phyloP scores from a whole-genome alignment of 2,797 vertebrate genomes.

The Phyllotis vaccarum region DNA sequence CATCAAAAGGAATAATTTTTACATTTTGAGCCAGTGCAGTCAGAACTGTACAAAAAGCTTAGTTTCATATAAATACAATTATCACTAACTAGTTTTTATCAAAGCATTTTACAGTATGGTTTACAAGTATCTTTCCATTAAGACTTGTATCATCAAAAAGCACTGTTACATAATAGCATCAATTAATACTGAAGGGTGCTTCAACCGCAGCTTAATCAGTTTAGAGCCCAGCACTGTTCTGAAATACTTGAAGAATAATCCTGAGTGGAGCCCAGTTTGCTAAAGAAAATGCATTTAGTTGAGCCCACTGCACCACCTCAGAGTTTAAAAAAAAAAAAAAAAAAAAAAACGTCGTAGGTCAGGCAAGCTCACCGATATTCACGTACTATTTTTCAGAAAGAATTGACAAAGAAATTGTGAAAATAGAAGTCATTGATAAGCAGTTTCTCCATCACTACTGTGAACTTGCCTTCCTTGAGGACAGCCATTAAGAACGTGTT shows the following conservation, averaged over 20 bases:
- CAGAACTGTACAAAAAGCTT: slow-evolving; percentile 87
- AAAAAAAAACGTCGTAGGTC: slow-evolving; percentile 74
- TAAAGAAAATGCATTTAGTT: slow-evolving; percentile 67
- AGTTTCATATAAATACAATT: slow-evolving; percentile 90
- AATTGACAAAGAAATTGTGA: slow-evolving; percentile 71
- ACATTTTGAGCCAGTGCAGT: slow-evolving; percentile 90
- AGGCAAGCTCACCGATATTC: slow-evolving; percentile 81
- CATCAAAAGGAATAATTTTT: slow-evolving; percentile 87
- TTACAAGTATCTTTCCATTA: slow-evolving; percentile 91
- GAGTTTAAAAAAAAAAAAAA: slow-evolving; percentile 71
- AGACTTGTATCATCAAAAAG: slow-evolving; percentile 89
- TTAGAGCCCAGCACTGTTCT: slow-evolving; percentile 85
- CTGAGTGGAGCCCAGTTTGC: slow-evolving; percentile 79
- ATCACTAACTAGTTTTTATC: slow-evolving; percentile 88
- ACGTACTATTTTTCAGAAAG: slow-evolving; percentile 79
- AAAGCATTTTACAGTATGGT: slow-evolving; percentile 90
- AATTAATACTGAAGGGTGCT: slow-evolving; percentile 85
- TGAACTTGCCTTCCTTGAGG: slow-evolving; percentile 81
- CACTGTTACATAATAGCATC: slow-evolving; percentile 84
- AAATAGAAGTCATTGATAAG: slow-evolving; percentile 80
- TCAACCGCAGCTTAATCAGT: slow-evolving; percentile 83
- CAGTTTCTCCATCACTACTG: slow-evolving; percentile 70
- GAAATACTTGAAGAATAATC: slow-evolving; percentile 79
- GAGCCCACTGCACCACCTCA: slow-evolving; percentile 72
- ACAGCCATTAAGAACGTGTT: slow-evolving; percentile 3